Conservation (phyloP, 2,797 vertebrate genomes). For the Sebastes nivosus region DNA sequence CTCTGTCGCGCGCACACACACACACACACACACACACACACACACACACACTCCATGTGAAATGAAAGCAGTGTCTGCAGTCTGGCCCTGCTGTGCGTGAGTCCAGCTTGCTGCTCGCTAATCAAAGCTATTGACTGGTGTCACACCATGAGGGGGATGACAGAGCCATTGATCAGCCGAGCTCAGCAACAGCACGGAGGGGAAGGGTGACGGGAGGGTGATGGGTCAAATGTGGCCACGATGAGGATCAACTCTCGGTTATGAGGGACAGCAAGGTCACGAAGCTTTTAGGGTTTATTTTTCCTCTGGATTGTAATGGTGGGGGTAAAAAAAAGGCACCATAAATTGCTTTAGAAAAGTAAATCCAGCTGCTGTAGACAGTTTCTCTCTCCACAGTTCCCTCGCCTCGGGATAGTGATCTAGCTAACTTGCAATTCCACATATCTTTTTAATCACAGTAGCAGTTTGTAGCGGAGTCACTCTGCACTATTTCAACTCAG, state of each 20-base stretch:
- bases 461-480: conserved; percentile 12
- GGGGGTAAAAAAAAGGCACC: neutral
- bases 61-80: conserved; percentile 63
- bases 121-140: conserved; percentile 81
- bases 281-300: neutral
- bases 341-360: neutral
- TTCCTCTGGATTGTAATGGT: neutral
- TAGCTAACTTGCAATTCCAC: conserved; percentile 29
- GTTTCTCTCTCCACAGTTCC: neutral
- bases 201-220: neutral
- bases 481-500: conserved; percentile 3
- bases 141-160: conserved; percentile 64
- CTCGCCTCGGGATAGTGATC: conserved; percentile 29
- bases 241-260: conserved; percentile 2
- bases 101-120: conserved; percentile 58
- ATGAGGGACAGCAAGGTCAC: neutral
- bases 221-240: conserved; percentile 19
- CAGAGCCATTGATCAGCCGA: conserved; percentile 66
- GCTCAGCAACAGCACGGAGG: neutral
- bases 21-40: neutral
- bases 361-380: conserved; percentile 5
- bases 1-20: conserved; percentile 2
- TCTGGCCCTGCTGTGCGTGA: conserved; percentile 49
- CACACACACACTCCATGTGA: conserved; percentile 17
- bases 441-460: conserved; percentile 44